A percentile compares a stretch with the other conserved stretches of the same genome.
phyloP scores from a whole-genome alignment of 2,888 invertebrate genomes.

The Sipha maydis region DNA sequence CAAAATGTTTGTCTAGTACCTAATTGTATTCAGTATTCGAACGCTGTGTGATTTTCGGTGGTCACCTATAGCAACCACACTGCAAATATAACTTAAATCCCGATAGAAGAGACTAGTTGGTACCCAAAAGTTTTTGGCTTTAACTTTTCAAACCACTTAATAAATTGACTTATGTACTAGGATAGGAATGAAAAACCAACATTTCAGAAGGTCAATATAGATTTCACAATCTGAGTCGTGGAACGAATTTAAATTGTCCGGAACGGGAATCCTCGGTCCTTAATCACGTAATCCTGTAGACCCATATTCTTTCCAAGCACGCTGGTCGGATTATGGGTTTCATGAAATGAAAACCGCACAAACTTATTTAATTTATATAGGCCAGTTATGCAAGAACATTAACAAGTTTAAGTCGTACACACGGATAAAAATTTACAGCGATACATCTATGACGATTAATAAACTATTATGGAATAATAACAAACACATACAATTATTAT shows the following conservation, averaged over 20 bases:
- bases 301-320: constrained; percentile 40
- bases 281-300: constrained; percentile 39
- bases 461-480: too few species aligned
- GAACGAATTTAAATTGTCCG: constrained; percentile 53
- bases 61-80: constrained; percentile 39
- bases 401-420: constrained; percentile 12
- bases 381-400: constrained; percentile 19
- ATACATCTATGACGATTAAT: background rate
- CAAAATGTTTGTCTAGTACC: constrained; percentile 10
- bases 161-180: constrained; percentile 36
- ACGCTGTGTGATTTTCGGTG: constrained; percentile 17
- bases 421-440: background rate
- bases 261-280: constrained; percentile 3
- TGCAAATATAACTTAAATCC: constrained; percentile 41
- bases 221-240: constrained; percentile 35
- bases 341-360: constrained; percentile 21
- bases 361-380: constrained; percentile 19
- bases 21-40: constrained; percentile 15
- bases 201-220: constrained; percentile 45
- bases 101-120: constrained; percentile 5
- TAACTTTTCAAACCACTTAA: constrained; percentile 43
- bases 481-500: too few species aligned
- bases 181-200: constrained; percentile 47
- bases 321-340: constrained; percentile 5
- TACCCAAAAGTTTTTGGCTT: constrained; percentile 54